Percentiles rank a stretch among this genome's conserved stretches.
phyloP scores from a whole-genome alignment of 2,113 vertebrate genomes.

The Craseonycteris thonglongyai region DNA sequence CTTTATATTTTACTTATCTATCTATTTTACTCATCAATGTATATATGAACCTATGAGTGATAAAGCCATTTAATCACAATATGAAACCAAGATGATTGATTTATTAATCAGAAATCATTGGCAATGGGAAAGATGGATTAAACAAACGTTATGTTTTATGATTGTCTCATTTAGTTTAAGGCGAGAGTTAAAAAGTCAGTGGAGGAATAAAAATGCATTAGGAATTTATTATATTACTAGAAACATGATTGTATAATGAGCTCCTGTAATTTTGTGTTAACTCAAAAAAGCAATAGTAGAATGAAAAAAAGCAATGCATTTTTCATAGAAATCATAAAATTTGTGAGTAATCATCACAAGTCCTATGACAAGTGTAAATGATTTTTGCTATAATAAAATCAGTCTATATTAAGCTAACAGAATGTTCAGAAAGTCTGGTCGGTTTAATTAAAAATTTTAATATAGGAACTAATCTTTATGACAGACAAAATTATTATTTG shows the following conservation, averaged over 20 bases:
- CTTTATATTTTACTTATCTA: not conserved
- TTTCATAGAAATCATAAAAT: constrained; percentile 1
- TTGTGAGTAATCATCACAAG: not conserved
- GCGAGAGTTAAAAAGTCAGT: not conserved
- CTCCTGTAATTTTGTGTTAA: not conserved
- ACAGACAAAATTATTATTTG: constrained; percentile 22
- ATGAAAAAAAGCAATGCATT: not conserved
- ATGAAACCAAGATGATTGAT: not conserved
- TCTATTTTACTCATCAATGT: not conserved
- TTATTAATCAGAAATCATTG: not conserved
- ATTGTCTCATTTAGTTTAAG: not conserved
- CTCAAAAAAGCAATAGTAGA: constrained; percentile 8
- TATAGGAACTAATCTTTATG: constrained; percentile 3
- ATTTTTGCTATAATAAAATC: not conserved
- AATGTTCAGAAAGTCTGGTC: not conserved
- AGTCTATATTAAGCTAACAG: constrained; percentile 9
- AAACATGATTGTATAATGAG: not conserved
- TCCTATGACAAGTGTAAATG: not conserved
- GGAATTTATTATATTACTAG: not conserved
- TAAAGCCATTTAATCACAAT: not conserved
- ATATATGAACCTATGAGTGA: not conserved
- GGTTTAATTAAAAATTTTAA: constrained; percentile 20
- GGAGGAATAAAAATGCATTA: not conserved
- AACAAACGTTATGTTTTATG: not conserved
- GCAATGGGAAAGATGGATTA: not conserved